Evolutionary conservation across 2,888 invertebrate genomes (phyloP).

Genomic region (Apamea epomidion): DNA sequence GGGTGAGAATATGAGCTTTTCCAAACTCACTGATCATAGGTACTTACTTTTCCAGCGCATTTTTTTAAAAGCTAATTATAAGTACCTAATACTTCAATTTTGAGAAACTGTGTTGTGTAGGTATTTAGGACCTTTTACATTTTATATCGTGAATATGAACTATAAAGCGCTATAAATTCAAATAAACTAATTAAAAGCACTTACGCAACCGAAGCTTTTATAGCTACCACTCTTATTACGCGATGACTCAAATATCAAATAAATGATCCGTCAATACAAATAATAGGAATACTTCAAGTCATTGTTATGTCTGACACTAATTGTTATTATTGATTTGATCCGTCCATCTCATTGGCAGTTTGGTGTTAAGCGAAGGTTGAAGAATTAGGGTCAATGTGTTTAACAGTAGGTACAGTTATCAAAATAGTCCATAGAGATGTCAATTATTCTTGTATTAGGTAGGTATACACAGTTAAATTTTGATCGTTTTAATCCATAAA

Average conservation of each 20-base stretch:
- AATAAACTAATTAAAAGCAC: not conserved
- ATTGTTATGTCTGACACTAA: conserved; percentile 42
- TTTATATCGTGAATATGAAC: not conserved
- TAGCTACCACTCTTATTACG: conserved; percentile 7
- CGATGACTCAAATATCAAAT: conserved; percentile 10
- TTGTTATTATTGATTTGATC: conserved; percentile 47
- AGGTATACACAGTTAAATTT: too few species aligned
- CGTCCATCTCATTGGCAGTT: conserved; percentile 45
- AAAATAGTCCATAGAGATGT: not conserved
- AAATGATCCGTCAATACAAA: conserved; percentile 36
- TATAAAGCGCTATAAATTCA: not conserved
- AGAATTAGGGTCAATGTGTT: conserved; percentile 29
- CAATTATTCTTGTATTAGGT: too few species aligned
- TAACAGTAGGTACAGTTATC: conserved; percentile 8
- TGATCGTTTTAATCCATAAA: too few species aligned
- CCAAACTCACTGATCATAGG: not conserved
- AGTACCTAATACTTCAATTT: not conserved
- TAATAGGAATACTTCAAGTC: conserved; percentile 20
- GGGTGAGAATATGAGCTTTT: not conserved
- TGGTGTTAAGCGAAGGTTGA: conserved; percentile 30
- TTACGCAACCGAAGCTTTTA: not conserved
- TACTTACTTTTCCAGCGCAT: not conserved
- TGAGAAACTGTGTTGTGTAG: not conserved
- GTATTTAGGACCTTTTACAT: not conserved
- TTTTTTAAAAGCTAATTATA: too few species aligned